These are phyloP conservation scores for Aporophyla nigra DNA, from an alignment of 2,888 invertebrate species.

Conservation along the genomic window DNA sequence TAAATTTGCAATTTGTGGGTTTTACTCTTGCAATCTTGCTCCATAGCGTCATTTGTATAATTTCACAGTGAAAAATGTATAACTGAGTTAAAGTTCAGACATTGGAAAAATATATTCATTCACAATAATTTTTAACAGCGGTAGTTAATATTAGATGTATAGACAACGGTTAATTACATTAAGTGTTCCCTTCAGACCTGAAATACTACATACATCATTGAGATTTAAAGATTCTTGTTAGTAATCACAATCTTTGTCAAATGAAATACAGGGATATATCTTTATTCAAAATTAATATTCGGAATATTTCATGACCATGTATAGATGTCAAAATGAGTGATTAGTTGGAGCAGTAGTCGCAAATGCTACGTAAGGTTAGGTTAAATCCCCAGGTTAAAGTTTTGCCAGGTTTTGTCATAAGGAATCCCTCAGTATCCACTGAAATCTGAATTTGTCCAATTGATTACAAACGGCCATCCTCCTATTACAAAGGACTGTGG, in stretches of 20 bases:
- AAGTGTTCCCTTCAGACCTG: slow-evolving; percentile 9
- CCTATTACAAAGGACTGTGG: too few species aligned
- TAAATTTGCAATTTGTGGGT: too few species aligned
- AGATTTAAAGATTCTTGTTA: neutral
- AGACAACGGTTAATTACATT: slow-evolving; percentile 35
- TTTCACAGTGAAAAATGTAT: too few species aligned
- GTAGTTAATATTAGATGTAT: slow-evolving; percentile 23
- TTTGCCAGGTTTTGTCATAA: neutral
- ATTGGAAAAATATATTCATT: slow-evolving; percentile 1
- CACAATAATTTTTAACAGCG: neutral
- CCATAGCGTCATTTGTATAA: too few species aligned
- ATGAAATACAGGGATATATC: neutral
- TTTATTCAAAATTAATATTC: neutral
- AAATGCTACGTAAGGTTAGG: neutral
- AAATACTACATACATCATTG: neutral
- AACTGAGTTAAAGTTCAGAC: neutral
- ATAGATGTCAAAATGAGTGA: neutral
- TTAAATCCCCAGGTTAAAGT: neutral
- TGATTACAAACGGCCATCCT: neutral
- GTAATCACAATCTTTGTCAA: neutral
- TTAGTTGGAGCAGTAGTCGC: neutral
- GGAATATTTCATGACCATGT: too few species aligned
- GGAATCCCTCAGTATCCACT: neutral
- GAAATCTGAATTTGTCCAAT: neutral
- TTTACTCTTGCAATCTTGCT: neutral